A percentile compares a stretch with the other conserved stretches of the same genome.
phyloP scores from a whole-genome alignment of 2,113 vertebrate genomes.

The Anarrhichthys ocellatus region DNA sequence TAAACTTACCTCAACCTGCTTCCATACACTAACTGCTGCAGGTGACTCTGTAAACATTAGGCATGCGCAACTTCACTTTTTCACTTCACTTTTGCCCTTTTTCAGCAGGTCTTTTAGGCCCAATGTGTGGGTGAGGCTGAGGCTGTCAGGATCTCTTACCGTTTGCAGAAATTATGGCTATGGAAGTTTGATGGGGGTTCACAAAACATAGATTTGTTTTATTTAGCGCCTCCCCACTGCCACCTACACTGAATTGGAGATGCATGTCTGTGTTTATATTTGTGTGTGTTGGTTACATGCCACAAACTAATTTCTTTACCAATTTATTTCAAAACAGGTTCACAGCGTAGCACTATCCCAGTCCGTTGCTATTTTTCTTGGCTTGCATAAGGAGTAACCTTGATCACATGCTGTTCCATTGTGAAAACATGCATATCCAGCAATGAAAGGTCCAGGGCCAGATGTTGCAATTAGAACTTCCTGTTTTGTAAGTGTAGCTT shows the following conservation, averaged over 20 bases:
- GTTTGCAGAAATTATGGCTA: slow-evolving; percentile 50
- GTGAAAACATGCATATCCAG: background rate
- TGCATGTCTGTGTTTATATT: slow-evolving; percentile 26
- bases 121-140: slow-evolving; percentile 56
- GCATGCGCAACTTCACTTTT: slow-evolving; percentile 30
- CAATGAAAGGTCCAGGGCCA: background rate
- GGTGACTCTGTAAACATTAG: slow-evolving; percentile 30
- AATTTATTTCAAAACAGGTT: slow-evolving; percentile 15
- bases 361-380: background rate
- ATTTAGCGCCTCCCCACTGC: slow-evolving; percentile 45
- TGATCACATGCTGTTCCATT: background rate
- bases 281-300: slow-evolving; percentile 26
- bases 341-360: background rate
- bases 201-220: slow-evolving; percentile 56
- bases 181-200: slow-evolving; percentile 73
- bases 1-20: background rate
- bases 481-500: background rate
- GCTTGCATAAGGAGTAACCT: background rate
- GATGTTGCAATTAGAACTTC: background rate
- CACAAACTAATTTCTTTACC: slow-evolving; percentile 16
- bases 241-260: slow-evolving; percentile 28
- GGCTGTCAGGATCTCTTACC: slow-evolving; percentile 67
- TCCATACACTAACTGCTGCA: slow-evolving; percentile 25
- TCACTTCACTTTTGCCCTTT: slow-evolving; percentile 48
- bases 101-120: slow-evolving; percentile 41